A percentile compares a stretch with the other conserved stretches of the same genome.
Conservation (phyloP, 2,113 vertebrate species). For the Engraulis encrasicolus region DNA sequence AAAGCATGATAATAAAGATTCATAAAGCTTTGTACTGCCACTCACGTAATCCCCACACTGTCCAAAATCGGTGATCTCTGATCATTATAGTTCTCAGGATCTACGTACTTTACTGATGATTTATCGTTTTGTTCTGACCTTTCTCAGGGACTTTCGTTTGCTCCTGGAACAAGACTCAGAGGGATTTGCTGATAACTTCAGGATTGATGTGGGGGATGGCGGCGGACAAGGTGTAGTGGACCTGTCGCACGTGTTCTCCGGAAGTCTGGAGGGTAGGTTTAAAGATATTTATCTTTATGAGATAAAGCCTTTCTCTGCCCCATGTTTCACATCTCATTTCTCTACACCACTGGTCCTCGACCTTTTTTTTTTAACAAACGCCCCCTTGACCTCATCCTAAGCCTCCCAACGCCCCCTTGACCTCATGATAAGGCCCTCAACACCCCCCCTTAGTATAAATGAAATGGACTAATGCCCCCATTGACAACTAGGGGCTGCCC, state of each 20-base stretch:
- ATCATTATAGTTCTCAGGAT: neutral
- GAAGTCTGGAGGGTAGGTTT: conserved; percentile 71
- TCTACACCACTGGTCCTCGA: neutral
- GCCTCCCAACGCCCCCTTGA: too few relatives aligned
- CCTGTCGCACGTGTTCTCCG: conserved; percentile 78
- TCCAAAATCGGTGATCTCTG: too few relatives aligned
- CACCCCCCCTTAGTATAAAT: too few relatives aligned
- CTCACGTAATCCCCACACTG: too few relatives aligned
- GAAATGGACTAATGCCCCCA: too few relatives aligned
- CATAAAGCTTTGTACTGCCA: too few relatives aligned
- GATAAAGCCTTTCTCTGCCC: neutral
- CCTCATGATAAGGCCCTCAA: too few relatives aligned
- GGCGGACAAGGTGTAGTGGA: conserved; percentile 54
- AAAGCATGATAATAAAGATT: too few relatives aligned
- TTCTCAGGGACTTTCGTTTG: conserved; percentile 70
- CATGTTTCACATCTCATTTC: neutral
- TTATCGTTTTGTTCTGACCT: neutral
- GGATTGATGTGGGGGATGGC: conserved; percentile 55
- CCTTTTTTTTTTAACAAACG: too few relatives aligned
- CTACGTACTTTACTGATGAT: neutral
- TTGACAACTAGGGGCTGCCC: too few relatives aligned
- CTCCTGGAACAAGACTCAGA: conserved; percentile 63
- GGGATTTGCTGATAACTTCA: conserved; percentile 68
- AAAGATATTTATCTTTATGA: too few relatives aligned
- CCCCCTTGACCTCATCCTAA: too few relatives aligned